These are phyloP conservation scores for Taurulus bubalis DNA, from an alignment of 2,113 vertebrate genomes.

Conservation along the genomic window DNA sequence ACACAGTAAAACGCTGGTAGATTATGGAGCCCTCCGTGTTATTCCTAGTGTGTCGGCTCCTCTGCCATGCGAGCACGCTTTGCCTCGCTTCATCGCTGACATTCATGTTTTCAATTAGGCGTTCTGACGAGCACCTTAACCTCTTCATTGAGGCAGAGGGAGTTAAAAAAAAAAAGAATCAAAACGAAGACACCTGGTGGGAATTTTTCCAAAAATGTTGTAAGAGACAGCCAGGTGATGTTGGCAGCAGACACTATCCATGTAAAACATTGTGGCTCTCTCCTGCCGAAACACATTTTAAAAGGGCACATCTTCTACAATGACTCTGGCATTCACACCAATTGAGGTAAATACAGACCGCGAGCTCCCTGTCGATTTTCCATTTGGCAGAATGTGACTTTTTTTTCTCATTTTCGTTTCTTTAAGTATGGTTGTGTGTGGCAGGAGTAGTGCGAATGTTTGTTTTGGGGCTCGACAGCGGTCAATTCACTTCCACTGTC, in stretches of 20 bases:
- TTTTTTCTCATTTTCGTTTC: not conserved
- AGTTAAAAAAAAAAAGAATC: not conserved
- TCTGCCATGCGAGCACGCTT: constrained; percentile 26
- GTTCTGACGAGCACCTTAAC: constrained; percentile 40
- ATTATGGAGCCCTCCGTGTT: constrained; percentile 68
- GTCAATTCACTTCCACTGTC: constrained; percentile 68
- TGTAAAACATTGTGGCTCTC: constrained; percentile 31
- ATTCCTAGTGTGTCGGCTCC: constrained; percentile 59
- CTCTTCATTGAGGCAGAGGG: not conserved
- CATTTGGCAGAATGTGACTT: constrained; percentile 30
- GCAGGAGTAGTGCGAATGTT: constrained; percentile 57
- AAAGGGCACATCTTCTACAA: constrained; percentile 45
- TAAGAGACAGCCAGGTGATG: constrained; percentile 27
- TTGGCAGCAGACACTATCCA: constrained; percentile 19
- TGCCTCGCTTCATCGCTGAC: constrained; percentile 67
- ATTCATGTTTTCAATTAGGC: constrained; percentile 76
- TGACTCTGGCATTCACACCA: constrained; percentile 48
- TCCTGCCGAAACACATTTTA: constrained; percentile 44
- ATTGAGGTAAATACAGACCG: constrained; percentile 38
- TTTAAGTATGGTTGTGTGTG: constrained; percentile 34
- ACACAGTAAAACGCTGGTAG: constrained; percentile 41
- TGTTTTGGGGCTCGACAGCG: constrained; percentile 51
- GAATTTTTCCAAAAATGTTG: constrained; percentile 27
- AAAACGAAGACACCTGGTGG: not conserved
- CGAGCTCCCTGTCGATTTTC: constrained; percentile 50